Evolutionary conservation across 2,797 vertebrate species (phyloP), one percentile per base, ranked within the genome.

Genomic region (Heteromormyrus szaboi): DNA sequence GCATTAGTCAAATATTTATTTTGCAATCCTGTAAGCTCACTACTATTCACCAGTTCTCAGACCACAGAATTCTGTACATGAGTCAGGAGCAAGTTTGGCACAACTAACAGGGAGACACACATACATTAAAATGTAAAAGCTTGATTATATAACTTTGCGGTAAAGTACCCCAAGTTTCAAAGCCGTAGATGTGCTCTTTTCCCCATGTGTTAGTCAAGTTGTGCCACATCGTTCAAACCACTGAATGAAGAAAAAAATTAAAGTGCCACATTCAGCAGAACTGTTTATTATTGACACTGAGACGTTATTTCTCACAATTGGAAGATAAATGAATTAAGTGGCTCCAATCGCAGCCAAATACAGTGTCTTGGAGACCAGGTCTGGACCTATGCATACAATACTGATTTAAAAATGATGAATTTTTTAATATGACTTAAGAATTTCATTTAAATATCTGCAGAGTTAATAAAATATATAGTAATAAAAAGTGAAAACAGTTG

Each of bases 1-100:
- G 94, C 91, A 95, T 95, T 94, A 90, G 95, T 95, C 94, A 93
- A 95, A 96, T 95, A 95, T 96, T 96, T 94, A 96, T 96, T 96
- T 95, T 94, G 93, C 93, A 93, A 91, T 91, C 93, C 91, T 93
- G 95, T 93, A 92, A 93, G 94, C 89, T 91, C 93, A 94, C 93
- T 93, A 94, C 94, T 44, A 94, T 89, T 91, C 93, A 94, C 93
- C 93, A 94, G 94, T 44, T 44, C 33, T 44, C 17, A 44, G 12
- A 37, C 68, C 1, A 91, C 94, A 94, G 89, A 92, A 94, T 94
- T 93, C 92, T 90, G 90, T 88, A 92, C 86, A 85, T 44, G 90
- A 91, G 91, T 90, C 91, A 89, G 92, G 88, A 93, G 91, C 50
- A 86, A 25, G 29, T 72, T 17, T 72, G 29, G 25, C 29, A 33